Conservation (phyloP, 2,888 invertebrate species). For the Temnothorax rugatulus region DNA sequence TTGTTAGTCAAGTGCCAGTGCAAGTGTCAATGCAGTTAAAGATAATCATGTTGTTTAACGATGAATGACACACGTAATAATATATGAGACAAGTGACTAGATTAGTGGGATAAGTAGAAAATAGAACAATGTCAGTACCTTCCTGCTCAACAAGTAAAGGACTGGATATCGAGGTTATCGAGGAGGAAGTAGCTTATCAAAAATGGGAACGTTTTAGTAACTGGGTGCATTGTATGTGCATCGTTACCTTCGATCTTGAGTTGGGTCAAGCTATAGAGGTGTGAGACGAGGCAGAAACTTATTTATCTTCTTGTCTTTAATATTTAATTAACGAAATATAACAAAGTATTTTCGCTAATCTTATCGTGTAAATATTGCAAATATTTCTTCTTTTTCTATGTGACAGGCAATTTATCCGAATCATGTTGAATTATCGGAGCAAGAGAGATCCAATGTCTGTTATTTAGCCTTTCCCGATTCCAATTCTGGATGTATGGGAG, state of each 20-base stretch:
- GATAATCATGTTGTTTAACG: slow-evolving; percentile 41
- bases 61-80: slow-evolving; percentile 47
- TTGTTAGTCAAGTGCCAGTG: slow-evolving; percentile 47
- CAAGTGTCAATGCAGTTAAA: slow-evolving; percentile 27
- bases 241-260: slow-evolving; percentile 99
- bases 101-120: slow-evolving; percentile 54
- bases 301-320: background rate
- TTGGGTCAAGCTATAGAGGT: slow-evolving; percentile 99
- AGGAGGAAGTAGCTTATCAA: slow-evolving; percentile 54
- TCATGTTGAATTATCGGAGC: slow-evolving; percentile 92
- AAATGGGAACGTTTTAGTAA: slow-evolving; percentile 93
- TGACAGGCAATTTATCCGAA: slow-evolving; percentile 93
- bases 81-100: slow-evolving; percentile 37
- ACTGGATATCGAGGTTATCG: slow-evolving; percentile 48
- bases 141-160: slow-evolving; percentile 72
- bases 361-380: slow-evolving; percentile 32
- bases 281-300: slow-evolving; percentile 84
- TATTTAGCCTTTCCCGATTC: slow-evolving; percentile 99
- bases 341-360: background rate
- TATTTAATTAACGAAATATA: background rate
- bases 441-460: slow-evolving; percentile 97
- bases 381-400: slow-evolving; percentile 48
- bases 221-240: slow-evolving; percentile 99
- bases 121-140: slow-evolving; percentile 75
- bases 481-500: slow-evolving; percentile 99